phyloP scores from a whole-genome alignment of 2,113 vertebrate species.

The Physeter macrocephalus region DNA sequence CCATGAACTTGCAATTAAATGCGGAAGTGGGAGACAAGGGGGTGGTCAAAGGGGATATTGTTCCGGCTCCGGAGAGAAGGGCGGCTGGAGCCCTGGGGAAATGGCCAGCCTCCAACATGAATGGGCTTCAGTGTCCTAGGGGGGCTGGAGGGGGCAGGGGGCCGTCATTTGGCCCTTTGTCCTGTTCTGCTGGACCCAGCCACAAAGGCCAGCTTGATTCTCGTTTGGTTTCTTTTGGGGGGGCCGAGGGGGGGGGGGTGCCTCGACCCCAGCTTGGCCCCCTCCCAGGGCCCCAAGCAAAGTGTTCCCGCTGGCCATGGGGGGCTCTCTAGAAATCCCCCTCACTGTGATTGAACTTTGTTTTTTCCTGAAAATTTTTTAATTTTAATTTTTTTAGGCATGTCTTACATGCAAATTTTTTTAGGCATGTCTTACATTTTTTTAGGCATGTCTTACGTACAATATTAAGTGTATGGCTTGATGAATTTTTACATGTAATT shows the following conservation, averaged over 20 bases:
- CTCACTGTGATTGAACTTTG: background rate
- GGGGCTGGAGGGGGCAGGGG: constrained; percentile 74
- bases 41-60: constrained; percentile 89
- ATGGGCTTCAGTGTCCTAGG: constrained; percentile 81
- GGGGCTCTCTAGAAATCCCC: background rate
- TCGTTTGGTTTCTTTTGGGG: constrained; percentile 79
- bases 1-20: constrained; percentile 89
- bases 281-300: constrained; percentile 72
- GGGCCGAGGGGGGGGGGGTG: constrained; percentile 35
- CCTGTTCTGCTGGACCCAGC: constrained; percentile 81
- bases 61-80: constrained; percentile 74
- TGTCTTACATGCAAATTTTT: background rate
- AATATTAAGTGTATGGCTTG: background rate
- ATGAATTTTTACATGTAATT: background rate
- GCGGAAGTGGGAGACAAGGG: constrained; percentile 88
- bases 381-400: background rate
- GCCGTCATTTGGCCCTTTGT: constrained; percentile 86
- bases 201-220: constrained; percentile 92
- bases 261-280: constrained; percentile 39
- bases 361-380: background rate
- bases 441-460: background rate
- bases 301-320: constrained; percentile 58
- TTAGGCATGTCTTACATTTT: background rate
- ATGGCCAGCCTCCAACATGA: constrained; percentile 83
- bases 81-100: constrained; percentile 70